A percentile compares a stretch with the other conserved stretches of the same genome.
These are phyloP conservation scores for Pao palembangensis DNA, from an alignment of 2,113 vertebrate species.

Conservation along the genomic window DNA sequence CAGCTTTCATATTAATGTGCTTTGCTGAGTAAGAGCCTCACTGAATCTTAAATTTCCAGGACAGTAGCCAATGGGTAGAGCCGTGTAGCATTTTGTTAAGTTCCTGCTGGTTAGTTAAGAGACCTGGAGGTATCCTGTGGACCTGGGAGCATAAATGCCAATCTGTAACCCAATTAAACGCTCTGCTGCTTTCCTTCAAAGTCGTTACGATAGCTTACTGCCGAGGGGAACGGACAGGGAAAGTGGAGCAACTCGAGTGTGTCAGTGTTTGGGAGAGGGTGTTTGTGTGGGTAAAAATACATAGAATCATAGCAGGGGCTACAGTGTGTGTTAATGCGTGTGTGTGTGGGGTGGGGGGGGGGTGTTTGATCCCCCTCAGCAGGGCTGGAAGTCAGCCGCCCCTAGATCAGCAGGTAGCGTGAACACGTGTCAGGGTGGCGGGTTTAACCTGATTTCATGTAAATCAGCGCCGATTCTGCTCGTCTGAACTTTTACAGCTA, in stretches of 20 bases:
- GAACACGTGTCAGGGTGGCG: slow-evolving; percentile 17
- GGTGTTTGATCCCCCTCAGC: slow-evolving; percentile 43
- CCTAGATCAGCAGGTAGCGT: slow-evolving; percentile 41
- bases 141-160: slow-evolving; percentile 62
- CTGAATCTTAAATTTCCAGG: slow-evolving; percentile 26
- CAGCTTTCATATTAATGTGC: not conserved
- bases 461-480: not conserved
- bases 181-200: slow-evolving; percentile 72
- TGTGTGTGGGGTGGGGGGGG: slow-evolving; percentile 9
- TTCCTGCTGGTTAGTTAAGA: slow-evolving; percentile 48
- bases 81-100: slow-evolving; percentile 29
- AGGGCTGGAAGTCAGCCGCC: slow-evolving; percentile 47
- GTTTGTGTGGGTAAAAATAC: slow-evolving; percentile 35
- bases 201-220: slow-evolving; percentile 68
- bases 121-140: slow-evolving; percentile 42
- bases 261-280: slow-evolving; percentile 49
- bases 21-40: slow-evolving; percentile 6
- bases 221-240: slow-evolving; percentile 67
- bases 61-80: slow-evolving; percentile 2
- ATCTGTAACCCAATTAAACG: slow-evolving; percentile 74
- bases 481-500: slow-evolving; percentile 47
- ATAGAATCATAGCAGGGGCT: slow-evolving; percentile 28
- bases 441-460: slow-evolving; percentile 44
- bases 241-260: slow-evolving; percentile 60
- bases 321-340: slow-evolving; percentile 1